These are phyloP conservation scores for Hartigia nigra DNA, from an alignment of 2,888 invertebrate genomes.

Conservation along the genomic window DNA sequence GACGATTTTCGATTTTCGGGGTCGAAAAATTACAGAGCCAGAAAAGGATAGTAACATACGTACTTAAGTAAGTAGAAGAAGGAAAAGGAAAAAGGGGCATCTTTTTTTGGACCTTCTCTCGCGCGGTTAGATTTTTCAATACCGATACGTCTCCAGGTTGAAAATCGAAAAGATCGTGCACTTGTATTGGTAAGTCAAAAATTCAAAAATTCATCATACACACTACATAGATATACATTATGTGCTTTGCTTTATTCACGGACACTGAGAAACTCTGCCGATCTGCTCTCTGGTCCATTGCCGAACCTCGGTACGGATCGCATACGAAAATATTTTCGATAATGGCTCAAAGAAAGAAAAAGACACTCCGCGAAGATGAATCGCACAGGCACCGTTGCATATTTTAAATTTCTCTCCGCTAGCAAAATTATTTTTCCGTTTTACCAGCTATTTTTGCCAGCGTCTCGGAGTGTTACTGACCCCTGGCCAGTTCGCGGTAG, in stretches of 20 bases:
- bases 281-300: background rate
- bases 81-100: background rate
- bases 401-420: conserved; percentile 5
- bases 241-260: background rate
- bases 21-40: background rate
- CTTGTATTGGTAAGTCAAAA: background rate
- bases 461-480: conserved; percentile 62
- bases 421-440: conserved; percentile 51
- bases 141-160: background rate
- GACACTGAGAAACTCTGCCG: background rate
- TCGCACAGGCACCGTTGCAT: background rate
- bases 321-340: background rate
- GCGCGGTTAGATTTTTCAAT: background rate
- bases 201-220: background rate
- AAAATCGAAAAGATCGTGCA: background rate
- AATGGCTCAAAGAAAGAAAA: background rate
- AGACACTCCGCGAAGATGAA: background rate
- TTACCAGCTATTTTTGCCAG: conserved; percentile 55
- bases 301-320: background rate
- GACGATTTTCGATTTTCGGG: background rate
- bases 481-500: conserved; percentile 61
- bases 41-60: background rate
- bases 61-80: background rate
- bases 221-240: background rate
- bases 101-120: background rate